Base-by-base conservation (phyloP, 1,140 invertebrate species). In the Diorhabda carinulata region DNA sequence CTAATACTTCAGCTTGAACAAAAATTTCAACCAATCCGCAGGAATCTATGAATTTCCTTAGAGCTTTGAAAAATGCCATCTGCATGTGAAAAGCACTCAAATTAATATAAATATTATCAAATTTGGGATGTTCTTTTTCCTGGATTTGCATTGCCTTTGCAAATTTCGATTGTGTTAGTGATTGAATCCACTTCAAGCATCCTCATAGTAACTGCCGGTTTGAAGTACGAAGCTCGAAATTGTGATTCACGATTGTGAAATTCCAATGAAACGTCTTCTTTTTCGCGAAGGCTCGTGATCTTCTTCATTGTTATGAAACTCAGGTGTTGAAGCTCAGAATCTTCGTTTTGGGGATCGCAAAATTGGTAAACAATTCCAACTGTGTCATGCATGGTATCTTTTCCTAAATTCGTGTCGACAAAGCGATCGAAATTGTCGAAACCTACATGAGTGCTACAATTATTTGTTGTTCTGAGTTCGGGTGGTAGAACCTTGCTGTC, bases 381-480 rank as follows among this genome's bases (percentile, higher is more conserved):
- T 7, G 81, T 84, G 56, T 84, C 83, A 72, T 84, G 81, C 62
- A 84, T 52, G 6, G 81, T 84, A 69, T 81, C 80, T 71, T 81
- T 82, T 43, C 82, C 82, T 70, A 43, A 76, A 40, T 57, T 25
- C 43, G 82, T 83, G 57, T 84, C n/a, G n/a, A n/a, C n/a, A n/a
- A n/a, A n/a, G n/a, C n/a, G n/a, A n/a, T n/a, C n/a, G n/a, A n/a
- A n/a, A 76, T 83, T 84, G 68, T 84, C 82, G 65, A 75, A 84
- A 2, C 80, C 82, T 57, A 83, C 72, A 63, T 75, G 68, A 58
- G 81, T 83, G 61, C 61, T 70, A 41, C 70, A 58, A 8, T 69
- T 47, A 47, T 71, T 61, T 57, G 41, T 42, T 63, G 25, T 45
- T 62, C 3, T 43, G 68, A 80, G 78, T 3, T 69, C 73, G 9